These are phyloP conservation scores for Corynorhinus townsendii DNA, from an alignment of 2,113 vertebrate species.

Conservation along the genomic window DNA sequence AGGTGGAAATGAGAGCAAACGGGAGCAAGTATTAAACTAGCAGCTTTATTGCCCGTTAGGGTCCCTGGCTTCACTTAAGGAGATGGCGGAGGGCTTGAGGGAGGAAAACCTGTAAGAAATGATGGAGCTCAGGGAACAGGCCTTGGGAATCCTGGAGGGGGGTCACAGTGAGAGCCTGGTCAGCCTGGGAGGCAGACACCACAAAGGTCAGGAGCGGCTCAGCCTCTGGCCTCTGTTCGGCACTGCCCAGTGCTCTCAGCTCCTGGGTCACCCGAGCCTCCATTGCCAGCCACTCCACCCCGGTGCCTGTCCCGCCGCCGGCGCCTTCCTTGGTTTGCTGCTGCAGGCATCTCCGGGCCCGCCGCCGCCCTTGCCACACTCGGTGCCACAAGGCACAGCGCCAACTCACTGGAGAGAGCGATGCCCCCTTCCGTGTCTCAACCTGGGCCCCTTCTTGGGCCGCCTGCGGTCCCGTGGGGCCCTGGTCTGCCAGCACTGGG, in stretches of 20 bases:
- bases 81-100: conserved; percentile 77
- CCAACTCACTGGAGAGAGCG: conserved; percentile 72
- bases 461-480: neutral
- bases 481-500: neutral
- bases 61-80: conserved; percentile 18
- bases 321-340: conserved; percentile 11
- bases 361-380: conserved; percentile 89
- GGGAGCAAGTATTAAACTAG: conserved; percentile 13
- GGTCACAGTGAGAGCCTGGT: conserved; percentile 74
- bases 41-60: conserved; percentile 62
- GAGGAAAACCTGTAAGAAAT: conserved; percentile 87
- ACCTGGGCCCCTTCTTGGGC: neutral
- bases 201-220: conserved; percentile 73
- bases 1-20: neutral
- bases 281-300: conserved; percentile 72
- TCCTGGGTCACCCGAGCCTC: conserved; percentile 75
- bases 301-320: neutral
- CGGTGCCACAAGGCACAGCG: conserved; percentile 79
- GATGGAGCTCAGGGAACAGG: conserved; percentile 87
- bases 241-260: conserved; percentile 70
- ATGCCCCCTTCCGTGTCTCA: neutral
- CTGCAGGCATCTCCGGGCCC: conserved; percentile 83
- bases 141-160: conserved; percentile 70
- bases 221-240: neutral
- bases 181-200: neutral